Conservation (phyloP, 2,888 invertebrate species). For the Ferdinandea cuprea region DNA sequence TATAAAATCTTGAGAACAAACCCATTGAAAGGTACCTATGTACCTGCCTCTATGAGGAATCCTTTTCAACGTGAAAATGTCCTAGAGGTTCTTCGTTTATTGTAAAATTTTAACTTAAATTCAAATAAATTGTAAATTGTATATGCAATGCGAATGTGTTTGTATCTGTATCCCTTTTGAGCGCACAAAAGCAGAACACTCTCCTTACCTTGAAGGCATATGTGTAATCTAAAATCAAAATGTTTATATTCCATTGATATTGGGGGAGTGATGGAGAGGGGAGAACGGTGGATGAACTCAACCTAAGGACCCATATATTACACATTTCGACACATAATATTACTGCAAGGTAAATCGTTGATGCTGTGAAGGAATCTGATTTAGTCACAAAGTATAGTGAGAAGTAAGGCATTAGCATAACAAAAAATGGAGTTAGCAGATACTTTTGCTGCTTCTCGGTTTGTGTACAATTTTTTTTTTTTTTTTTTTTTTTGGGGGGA, state of each 20-base stretch:
- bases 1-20: slow-evolving; percentile 39
- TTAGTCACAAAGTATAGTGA: slow-evolving; percentile 32
- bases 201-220: slow-evolving; percentile 54
- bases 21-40: neutral
- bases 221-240: slow-evolving; percentile 73
- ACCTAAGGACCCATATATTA: slow-evolving; percentile 64
- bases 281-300: slow-evolving; percentile 40
- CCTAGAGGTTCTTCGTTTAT: slow-evolving; percentile 49
- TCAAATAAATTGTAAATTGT: slow-evolving; percentile 68
- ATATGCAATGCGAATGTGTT: neutral
- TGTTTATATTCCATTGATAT: slow-evolving; percentile 64
- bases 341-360: slow-evolving; percentile 51
- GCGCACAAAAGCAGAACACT: slow-evolving; percentile 47
- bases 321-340: slow-evolving; percentile 56
- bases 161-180: slow-evolving; percentile 8
- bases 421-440: slow-evolving; percentile 60
- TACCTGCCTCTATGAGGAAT: slow-evolving; percentile 20
- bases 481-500: too few relatives aligned
- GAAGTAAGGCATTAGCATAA: slow-evolving; percentile 62
- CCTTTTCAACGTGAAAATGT: slow-evolving; percentile 27
- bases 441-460: slow-evolving; percentile 32
- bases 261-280: too few relatives aligned
- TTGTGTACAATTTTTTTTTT: neutral
- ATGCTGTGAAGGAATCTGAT: slow-evolving; percentile 51
- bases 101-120: slow-evolving; percentile 67